Evolutionary conservation across 2,797 vertebrate genomes (phyloP), one percentile per base, ranked within the genome.

Genomic region (Pogonophryne albipinna): DNA sequence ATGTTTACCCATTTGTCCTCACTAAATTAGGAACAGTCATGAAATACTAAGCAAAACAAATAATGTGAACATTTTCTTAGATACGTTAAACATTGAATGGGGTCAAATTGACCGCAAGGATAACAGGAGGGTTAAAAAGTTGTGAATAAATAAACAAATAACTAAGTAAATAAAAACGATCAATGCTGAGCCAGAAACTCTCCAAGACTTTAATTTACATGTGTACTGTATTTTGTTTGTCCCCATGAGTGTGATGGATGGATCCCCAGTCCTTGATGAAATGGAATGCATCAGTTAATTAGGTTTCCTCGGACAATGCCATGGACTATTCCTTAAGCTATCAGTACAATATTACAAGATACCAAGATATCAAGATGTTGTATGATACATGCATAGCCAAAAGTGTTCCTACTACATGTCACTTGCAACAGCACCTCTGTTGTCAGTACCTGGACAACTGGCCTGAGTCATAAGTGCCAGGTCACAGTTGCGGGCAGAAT

Each of bases 231-330:
- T 93, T 93, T 93, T 93, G 86, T 93, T 90, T 93, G 83, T 87
- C 86, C 75, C 84, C 79, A 65, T 66, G 67, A 84, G 71, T 83
- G 74, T 92, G 92, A 94, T 94, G 80, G 81, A 95, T 95, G 88
- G 86, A 78, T 90, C 89, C 74, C 72, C 27, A 73, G 81, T 91
- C 78, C 74, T 75, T 91, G 92, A 94, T 87, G 87, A 89, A 93
- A 93, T 92, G 87, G 89, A 94, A 89, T 93, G 87, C 91, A 94
- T 95, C 93, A 94, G 84, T 88, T 94, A 93, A 94, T 95, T 95
- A 94, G 91, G 92, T 94, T 93, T 90, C 67, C 79, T 83, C 72
- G 69, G 88, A 92, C 90, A 93, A 86, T 89, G 82, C 77, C 78
- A 74, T 75, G 58, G 71, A 85, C 58, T 61, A 45, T 65, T 56